These are phyloP conservation scores for Lutjanus erythropterus DNA, from an alignment of 2,113 vertebrate genomes.

Conservation along the genomic window DNA sequence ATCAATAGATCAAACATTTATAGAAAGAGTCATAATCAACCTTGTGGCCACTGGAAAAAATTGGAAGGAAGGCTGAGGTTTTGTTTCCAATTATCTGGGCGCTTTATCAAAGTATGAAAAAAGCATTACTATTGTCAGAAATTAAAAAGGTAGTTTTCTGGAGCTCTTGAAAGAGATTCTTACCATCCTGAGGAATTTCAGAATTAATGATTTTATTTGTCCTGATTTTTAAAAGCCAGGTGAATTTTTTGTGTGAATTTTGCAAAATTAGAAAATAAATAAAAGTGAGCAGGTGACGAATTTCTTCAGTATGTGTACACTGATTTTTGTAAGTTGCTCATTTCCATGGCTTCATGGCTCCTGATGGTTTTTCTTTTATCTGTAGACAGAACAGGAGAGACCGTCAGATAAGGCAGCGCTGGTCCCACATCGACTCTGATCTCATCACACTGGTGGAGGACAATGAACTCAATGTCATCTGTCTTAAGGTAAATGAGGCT, in stretches of 20 bases:
- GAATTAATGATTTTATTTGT: not conserved
- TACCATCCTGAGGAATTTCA: not conserved
- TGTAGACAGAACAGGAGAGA: constrained; percentile 90
- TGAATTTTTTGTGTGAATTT: not conserved
- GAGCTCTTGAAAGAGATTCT: not conserved
- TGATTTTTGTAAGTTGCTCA: no score
- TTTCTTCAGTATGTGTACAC: no score
- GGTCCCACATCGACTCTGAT: constrained; percentile 91
- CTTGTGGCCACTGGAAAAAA: no score
- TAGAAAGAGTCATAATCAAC: no score
- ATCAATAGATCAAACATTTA: no score
- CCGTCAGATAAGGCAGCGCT: constrained; percentile 86
- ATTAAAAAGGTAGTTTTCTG: not conserved
- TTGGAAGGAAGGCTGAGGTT: no score
- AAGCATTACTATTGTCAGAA: no score
- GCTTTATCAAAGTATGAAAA: no score
- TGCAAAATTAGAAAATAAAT: not conserved
- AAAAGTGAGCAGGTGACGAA: not conserved
- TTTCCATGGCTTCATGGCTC: no score
- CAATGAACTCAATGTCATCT: constrained; percentile 86
- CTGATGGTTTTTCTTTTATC: not conserved
- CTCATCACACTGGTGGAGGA: constrained; percentile 89
- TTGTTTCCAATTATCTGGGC: no score
- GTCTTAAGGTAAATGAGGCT: constrained; percentile 88
- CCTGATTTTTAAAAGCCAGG: not conserved